Conservation (phyloP, 2,888 invertebrate genomes). For the Caenorhabditis auriculariae region DNA sequence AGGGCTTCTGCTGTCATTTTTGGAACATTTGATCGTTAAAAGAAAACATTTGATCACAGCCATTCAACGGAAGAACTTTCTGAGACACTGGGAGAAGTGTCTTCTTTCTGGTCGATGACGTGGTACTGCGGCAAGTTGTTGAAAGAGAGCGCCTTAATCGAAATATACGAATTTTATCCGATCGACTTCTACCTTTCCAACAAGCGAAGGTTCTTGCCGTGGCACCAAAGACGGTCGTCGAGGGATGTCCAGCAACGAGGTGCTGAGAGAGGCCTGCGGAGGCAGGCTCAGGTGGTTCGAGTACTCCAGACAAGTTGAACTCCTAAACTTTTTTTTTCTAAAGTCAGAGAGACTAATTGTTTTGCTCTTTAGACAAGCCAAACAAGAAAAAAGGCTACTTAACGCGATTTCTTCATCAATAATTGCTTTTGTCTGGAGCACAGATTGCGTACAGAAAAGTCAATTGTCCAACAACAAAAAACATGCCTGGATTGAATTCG, state of each 20-base stretch:
- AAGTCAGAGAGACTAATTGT: too few species aligned
- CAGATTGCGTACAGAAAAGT: too few species aligned
- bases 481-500: conserved; percentile 50
- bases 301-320: conserved; percentile 31
- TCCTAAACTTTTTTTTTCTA: conserved; percentile 25
- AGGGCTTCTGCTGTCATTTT: too few species aligned
- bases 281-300: conserved; percentile 19
- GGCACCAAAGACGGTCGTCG: conserved; percentile 26
- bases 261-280: conserved; percentile 16
- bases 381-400: too few species aligned
- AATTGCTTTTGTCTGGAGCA: too few species aligned
- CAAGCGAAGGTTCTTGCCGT: conserved; percentile 27
- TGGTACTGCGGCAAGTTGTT: conserved; percentile 24
- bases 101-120: conserved; percentile 30
- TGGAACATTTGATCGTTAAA: too few species aligned
- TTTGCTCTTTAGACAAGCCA: too few species aligned
- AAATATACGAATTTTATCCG: too few species aligned
- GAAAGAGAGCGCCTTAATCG: conserved; percentile 27
- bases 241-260: conserved; percentile 34
- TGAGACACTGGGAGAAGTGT: conserved; percentile 19
- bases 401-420: too few species aligned
- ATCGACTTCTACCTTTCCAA: too few species aligned
- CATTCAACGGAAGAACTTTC: conserved; percentile 43
- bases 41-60: too few species aligned
- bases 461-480: too few species aligned